Evolutionary conservation across 2,888 invertebrate genomes (phyloP), one percentile per base, ranked within the genome.

Genomic region (Amphipyra tragopoginis): DNA sequence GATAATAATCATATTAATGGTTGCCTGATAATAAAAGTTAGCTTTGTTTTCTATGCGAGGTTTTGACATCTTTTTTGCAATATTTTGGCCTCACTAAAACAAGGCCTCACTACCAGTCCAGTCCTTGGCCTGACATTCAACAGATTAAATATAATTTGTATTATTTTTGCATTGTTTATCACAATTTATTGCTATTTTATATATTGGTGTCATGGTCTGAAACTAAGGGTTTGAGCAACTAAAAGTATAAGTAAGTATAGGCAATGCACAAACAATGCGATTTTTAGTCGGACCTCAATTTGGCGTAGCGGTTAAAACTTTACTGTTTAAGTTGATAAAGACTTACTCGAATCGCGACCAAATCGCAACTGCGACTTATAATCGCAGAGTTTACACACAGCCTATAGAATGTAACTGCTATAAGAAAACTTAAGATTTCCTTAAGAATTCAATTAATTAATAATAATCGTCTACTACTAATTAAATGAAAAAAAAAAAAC

Each of bases 401-500:
- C 14, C 15, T 21, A 34, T 10, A 47, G 3, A 39, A 70, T 11
- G 26, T 47, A 56, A 43, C 34, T 52, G 36, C 33, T 15, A 5
- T 51, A 14, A 47, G 14, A 39, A 38, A 54, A 54, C 48, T 48
- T 55, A 55, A 52, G 55, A 44, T 56, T 44, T 2, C 5, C 51
- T 62, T 55, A 65, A 50, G 15, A 47, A 65, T 43, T 33, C 50
- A n/a, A 39, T 72, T 51, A 51, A 8, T 61, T 51, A 74, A 69
- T 60, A 49, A 74, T 74, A 55, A 57, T 69, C 61, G 9, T 52
- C 61, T 70, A 73, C 2, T 7, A 38, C 61, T 74, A 69, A 40
- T 53, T 42, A 29, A 66, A 74, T 49, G 34, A 61, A 44, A 66
- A 48, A 49, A 29, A 34, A 40, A 36, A 1, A 21, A 21, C 21